Conservation (phyloP, 2,888 invertebrate species). For the Linnaemya vulpina region DNA sequence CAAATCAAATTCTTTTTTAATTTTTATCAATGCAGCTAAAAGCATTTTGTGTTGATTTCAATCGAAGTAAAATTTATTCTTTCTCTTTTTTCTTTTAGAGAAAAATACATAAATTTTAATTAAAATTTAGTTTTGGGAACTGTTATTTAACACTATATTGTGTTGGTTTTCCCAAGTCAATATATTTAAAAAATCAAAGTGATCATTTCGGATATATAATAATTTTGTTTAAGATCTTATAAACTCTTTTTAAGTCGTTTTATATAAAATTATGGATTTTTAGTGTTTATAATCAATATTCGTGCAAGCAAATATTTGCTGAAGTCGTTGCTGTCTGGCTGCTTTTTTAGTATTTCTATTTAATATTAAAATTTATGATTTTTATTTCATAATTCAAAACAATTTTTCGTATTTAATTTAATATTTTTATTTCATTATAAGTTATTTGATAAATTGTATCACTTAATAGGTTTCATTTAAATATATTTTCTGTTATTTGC, state of each 20-base stretch:
- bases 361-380: too few relatives aligned
- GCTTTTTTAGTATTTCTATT: too few relatives aligned
- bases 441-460: too few relatives aligned
- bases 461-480: too few relatives aligned
- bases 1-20: conserved; percentile 78
- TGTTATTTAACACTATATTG: too few relatives aligned
- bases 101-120: neutral
- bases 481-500: neutral
- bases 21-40: conserved; percentile 73
- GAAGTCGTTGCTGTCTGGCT: too few relatives aligned
- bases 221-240: too few relatives aligned
- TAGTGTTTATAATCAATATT: neutral
- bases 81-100: neutral
- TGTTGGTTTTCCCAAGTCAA: too few relatives aligned
- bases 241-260: neutral
- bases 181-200: neutral
- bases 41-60: conserved; percentile 38
- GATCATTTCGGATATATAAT: too few relatives aligned
- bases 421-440: too few relatives aligned
- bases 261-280: neutral
- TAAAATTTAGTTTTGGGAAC: neutral
- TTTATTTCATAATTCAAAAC: too few relatives aligned
- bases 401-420: too few relatives aligned
- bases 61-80: conserved; percentile 15
- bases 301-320: neutral